These are phyloP conservation scores for Eremophila alpestris DNA, from an alignment of 2,797 vertebrate genomes.

Conservation along the genomic window DNA sequence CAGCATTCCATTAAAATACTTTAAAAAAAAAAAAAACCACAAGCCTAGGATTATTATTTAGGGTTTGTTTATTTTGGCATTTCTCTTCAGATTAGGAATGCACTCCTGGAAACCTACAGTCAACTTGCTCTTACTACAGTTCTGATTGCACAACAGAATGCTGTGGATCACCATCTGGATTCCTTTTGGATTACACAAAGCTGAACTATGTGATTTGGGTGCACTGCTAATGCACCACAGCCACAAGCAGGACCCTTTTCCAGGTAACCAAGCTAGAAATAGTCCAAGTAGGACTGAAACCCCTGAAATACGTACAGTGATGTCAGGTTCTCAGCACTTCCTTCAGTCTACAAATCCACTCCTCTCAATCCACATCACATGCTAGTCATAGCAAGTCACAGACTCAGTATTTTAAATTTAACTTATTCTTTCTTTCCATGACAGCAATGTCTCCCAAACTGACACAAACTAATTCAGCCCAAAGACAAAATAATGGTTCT, in stretches of 20 bases:
- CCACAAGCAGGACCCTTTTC: neutral
- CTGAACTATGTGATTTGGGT: neutral
- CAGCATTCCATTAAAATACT: neutral
- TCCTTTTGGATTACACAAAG: neutral
- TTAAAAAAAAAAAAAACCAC: neutral
- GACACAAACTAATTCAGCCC: neutral
- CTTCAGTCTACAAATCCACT: neutral
- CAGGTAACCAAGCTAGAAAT: neutral
- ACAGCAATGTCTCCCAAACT: neutral
- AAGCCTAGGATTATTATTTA: neutral
- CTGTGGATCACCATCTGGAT: neutral
- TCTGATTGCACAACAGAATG: neutral
- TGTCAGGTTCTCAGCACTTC: neutral
- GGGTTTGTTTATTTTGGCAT: neutral
- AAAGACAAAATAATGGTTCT: neutral
- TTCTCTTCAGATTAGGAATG: neutral
- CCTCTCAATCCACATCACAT: neutral
- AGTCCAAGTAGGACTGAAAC: neutral
- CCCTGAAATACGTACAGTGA: neutral
- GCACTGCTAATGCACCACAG: neutral
- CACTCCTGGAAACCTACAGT: neutral
- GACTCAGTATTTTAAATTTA: neutral
- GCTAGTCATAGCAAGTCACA: neutral
- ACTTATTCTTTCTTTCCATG: neutral
- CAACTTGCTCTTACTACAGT: neutral